Conservation (phyloP, 2,113 vertebrate species). For the Cardinalis cardinalis region DNA sequence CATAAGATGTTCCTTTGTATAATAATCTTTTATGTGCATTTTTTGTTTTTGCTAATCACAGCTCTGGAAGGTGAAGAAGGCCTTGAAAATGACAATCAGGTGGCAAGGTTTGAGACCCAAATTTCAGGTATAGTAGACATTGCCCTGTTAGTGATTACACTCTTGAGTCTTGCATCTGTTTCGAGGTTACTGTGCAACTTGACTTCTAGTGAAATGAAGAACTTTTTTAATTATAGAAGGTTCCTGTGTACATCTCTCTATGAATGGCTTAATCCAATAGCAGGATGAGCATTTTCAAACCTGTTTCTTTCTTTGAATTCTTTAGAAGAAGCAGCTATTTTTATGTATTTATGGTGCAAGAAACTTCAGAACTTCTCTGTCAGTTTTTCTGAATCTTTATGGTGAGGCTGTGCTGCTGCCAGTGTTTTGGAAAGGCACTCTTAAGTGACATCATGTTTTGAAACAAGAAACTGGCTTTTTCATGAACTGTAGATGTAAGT, state of each 20-base stretch:
- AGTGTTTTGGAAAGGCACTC: neutral
- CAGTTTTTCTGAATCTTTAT: neutral
- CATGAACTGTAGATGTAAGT: neutral
- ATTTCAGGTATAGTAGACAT: constrained; percentile 76
- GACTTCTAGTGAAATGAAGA: neutral
- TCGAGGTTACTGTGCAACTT: neutral
- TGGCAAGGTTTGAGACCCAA: constrained; percentile 84
- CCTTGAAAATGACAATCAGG: constrained; percentile 88
- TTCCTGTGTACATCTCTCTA: neutral
- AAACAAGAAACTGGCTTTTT: neutral
- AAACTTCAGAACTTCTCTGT: neutral
- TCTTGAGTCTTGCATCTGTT: neutral
- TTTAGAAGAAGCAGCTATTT: neutral
- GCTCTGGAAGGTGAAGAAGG: constrained; percentile 96
- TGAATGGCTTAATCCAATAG: neutral
- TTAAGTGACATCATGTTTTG: neutral
- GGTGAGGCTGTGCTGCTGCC: neutral
- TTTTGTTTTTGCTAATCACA: constrained; percentile 37
- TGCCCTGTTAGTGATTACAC: neutral
- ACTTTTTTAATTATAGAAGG: neutral
- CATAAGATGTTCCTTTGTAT: neutral
- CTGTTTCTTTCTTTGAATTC: neutral
- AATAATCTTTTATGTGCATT: neutral
- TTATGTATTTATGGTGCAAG: neutral
- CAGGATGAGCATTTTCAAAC: neutral